phyloP scores from a whole-genome alignment of 2,888 invertebrate genomes.

The Marasmarcha lunaedactyla region DNA sequence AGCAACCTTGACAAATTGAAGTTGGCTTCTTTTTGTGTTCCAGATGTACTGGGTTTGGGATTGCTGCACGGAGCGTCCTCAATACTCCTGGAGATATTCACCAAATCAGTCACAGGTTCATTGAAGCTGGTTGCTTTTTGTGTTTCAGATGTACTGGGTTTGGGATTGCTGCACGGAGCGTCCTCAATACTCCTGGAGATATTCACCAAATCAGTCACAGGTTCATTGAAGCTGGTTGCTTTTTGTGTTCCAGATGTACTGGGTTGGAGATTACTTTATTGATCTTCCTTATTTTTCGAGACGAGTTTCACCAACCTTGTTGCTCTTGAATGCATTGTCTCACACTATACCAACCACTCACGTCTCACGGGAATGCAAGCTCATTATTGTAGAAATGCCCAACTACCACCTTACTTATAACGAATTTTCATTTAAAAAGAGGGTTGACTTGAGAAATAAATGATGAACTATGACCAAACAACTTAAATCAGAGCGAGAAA shows the following conservation, averaged over 20 bases:
- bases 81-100: too few species aligned
- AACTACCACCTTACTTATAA: too few species aligned
- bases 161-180: too few species aligned
- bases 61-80: too few species aligned
- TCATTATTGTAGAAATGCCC: too few species aligned
- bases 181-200: too few species aligned
- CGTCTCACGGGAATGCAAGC: not conserved
- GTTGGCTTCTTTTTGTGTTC: not conserved
- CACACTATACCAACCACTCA: not conserved
- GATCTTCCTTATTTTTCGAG: not conserved
- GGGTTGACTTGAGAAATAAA: not conserved
- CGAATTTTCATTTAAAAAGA: not conserved
- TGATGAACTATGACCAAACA: not conserved
- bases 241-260: not conserved
- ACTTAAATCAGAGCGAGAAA: not conserved
- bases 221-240: too few species aligned
- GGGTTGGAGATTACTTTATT: not conserved
- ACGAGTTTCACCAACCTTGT: not conserved
- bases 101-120: too few species aligned
- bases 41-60: too few species aligned
- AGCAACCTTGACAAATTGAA: not conserved
- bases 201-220: too few species aligned
- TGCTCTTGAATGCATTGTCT: not conserved
- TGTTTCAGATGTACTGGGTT: too few species aligned
- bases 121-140: too few species aligned